phyloP scores from a whole-genome alignment of 2,113 vertebrate species.

The Petrocephalus microphthalmus region DNA sequence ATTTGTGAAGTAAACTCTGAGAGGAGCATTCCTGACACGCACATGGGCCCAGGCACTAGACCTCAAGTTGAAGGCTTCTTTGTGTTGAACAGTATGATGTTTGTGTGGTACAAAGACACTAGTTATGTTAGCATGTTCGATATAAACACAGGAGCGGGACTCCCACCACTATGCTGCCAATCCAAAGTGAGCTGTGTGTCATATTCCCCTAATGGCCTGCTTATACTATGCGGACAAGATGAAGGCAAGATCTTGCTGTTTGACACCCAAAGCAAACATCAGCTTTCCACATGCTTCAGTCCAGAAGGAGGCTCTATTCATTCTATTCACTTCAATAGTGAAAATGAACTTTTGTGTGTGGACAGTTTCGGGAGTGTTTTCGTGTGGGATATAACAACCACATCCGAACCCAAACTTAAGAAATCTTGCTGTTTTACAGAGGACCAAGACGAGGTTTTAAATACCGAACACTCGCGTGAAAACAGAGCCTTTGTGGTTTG shows the following conservation, averaged over 20 bases:
- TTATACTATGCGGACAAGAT: conserved; percentile 58
- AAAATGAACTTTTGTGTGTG: conserved; percentile 48
- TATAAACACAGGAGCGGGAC: conserved; percentile 27
- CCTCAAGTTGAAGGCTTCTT: conserved; percentile 42
- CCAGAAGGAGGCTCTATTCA: conserved; percentile 34
- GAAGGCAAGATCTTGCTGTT: conserved; percentile 53
- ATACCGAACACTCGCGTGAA: conserved; percentile 44
- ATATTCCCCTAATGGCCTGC: conserved; percentile 38
- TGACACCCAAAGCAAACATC: conserved; percentile 34
- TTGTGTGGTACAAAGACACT: conserved; percentile 52
- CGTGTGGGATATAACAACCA: conserved; percentile 52
- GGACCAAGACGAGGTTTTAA: conserved; percentile 38
- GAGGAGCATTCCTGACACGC: conserved; percentile 1
- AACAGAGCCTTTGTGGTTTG: conserved; percentile 54
- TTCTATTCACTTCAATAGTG: conserved; percentile 37
- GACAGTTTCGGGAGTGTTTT: conserved; percentile 51
- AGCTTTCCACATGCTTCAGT: conserved; percentile 42
- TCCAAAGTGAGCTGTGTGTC: conserved; percentile 52
- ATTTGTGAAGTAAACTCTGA: conserved; percentile 44
- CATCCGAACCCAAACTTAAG: conserved; percentile 41
- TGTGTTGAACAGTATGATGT: conserved; percentile 33
- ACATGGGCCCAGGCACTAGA: background rate
- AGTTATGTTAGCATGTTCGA: conserved; percentile 47
- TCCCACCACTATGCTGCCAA: conserved; percentile 44
- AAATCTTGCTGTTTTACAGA: conserved; percentile 34